These are phyloP conservation scores for Eurytoma adleriae DNA, from an alignment of 2,888 invertebrate species.

Conservation along the genomic window DNA sequence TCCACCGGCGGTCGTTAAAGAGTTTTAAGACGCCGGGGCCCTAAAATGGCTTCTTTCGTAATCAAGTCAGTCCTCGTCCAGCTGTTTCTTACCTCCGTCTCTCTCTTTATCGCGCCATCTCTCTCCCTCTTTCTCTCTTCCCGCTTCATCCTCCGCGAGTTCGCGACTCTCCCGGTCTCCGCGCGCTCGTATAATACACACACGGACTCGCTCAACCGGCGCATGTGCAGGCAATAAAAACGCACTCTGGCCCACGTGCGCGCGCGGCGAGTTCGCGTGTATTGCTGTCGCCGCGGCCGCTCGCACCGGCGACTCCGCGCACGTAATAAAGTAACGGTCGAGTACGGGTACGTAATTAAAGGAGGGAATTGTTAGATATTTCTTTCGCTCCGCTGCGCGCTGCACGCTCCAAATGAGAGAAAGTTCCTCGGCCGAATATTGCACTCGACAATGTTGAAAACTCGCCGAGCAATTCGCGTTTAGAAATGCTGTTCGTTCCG, in stretches of 20 bases:
- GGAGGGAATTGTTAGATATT: no score
- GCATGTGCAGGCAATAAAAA: no score
- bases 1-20: neutral
- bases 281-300: neutral
- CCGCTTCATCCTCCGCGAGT: neutral
- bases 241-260: neutral
- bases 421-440: no score
- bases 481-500: no score
- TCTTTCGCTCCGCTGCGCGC: no score
- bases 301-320: neutral
- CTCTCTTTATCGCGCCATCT: slow-evolving; percentile 7
- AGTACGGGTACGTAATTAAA: neutral
- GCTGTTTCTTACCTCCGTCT: neutral
- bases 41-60: slow-evolving; percentile 22
- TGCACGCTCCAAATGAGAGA: no score
- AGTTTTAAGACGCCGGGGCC: slow-evolving; percentile 2
- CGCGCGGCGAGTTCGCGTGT: neutral
- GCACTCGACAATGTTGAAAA: no score
- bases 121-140: neutral
- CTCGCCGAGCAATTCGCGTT: no score
- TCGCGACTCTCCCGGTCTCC: neutral
- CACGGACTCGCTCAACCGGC: neutral
- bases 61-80: slow-evolving; percentile 16
- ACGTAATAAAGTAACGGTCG: neutral
- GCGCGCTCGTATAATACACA: neutral